Evolutionary conservation across 2,888 invertebrate species (phyloP).

Genomic region (Noctua janthina): DNA sequence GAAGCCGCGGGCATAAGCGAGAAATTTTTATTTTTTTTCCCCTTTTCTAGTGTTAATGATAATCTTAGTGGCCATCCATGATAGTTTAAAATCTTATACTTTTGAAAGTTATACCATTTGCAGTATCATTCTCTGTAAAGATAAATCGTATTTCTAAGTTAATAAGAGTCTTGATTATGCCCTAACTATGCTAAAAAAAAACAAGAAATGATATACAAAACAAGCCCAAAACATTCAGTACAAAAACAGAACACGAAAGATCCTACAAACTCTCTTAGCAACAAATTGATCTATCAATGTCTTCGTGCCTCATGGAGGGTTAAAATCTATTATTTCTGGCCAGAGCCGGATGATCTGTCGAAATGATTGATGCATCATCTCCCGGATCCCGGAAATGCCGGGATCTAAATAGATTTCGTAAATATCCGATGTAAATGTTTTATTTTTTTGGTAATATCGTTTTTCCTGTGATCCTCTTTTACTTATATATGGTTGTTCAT

Average conservation of each 20-base stretch:
- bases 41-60: too few species aligned
- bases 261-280: slow-evolving; percentile 16
- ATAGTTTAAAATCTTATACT: neutral
- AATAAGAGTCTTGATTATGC: neutral
- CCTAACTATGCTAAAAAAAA: neutral
- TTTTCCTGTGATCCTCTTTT: slow-evolving; percentile 1
- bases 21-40: too few species aligned
- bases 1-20: too few species aligned
- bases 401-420: slow-evolving; percentile 31
- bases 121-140: neutral
- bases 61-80: too few species aligned
- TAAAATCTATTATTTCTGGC: slow-evolving; percentile 72
- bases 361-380: slow-evolving; percentile 71
- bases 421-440: slow-evolving; percentile 23
- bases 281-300: slow-evolving; percentile 71
- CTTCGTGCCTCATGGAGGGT: slow-evolving; percentile 54
- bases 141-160: neutral
- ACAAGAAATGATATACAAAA: neutral
- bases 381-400: slow-evolving; percentile 31
- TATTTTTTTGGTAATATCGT: neutral
- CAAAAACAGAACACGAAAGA: slow-evolving; percentile 5
- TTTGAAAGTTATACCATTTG: neutral
- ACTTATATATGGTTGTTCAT: neutral
- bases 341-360: slow-evolving; percentile 65
- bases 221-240: neutral